Evolutionary conservation across 2,888 invertebrate species (phyloP).

Genomic region (Entomobrya proxima): DNA sequence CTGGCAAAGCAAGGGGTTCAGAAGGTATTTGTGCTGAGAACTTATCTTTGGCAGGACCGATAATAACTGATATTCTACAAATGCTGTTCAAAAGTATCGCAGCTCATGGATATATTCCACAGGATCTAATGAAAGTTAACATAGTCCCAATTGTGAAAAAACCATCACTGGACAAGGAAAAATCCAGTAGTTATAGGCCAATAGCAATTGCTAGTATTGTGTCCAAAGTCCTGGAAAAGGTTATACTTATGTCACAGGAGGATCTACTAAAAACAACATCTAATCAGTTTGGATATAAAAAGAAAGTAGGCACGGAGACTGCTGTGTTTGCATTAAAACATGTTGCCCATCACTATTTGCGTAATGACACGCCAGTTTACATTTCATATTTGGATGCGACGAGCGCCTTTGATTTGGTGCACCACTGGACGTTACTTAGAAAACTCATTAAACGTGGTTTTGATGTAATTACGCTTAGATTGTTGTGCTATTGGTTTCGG

Average conservation of each 20-base stretch:
- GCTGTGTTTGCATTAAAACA: not conserved
- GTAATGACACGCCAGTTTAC: not conserved
- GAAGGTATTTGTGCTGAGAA: not conserved
- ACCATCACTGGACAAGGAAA: not conserved
- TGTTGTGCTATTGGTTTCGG: no score
- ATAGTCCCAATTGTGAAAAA: not conserved
- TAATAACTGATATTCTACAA: not conserved
- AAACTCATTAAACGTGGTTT: no score
- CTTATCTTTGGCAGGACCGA: not conserved
- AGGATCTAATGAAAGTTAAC: not conserved
- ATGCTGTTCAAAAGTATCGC: no score
- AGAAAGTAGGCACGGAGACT: not conserved
- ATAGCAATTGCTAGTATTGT: not conserved
- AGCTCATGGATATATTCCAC: not conserved
- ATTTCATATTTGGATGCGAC: not conserved
- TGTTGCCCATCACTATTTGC: not conserved
- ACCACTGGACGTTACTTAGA: not conserved
- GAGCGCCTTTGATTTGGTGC: not conserved
- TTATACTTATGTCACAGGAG: not conserved
- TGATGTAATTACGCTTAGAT: no score
- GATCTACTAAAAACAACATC: not conserved
- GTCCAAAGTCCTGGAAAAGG: not conserved
- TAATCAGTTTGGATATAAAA: not conserved
- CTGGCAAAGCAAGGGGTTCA: not conserved
- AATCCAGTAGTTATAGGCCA: not conserved